Percentiles rank a stretch among this genome's conserved stretches.
These are phyloP conservation scores for Nasua narica DNA, from an alignment of 2,797 vertebrate species.

Conservation along the genomic window DNA sequence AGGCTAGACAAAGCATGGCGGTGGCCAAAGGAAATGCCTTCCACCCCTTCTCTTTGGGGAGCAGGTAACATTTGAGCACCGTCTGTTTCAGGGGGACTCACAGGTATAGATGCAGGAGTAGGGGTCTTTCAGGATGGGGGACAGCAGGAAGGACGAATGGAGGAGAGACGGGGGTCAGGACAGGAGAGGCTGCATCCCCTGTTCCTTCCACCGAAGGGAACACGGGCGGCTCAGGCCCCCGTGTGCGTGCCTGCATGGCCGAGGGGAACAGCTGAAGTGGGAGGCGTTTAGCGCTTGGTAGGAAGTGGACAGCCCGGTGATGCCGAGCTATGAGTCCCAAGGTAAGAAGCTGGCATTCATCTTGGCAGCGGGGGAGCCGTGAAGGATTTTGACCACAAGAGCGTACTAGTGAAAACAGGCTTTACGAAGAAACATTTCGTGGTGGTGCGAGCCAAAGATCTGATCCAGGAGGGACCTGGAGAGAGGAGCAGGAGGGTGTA, in stretches of 20 bases:
- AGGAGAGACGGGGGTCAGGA: fast-evolving
- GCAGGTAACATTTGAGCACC: too few species aligned
- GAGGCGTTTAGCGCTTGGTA: fast-evolving
- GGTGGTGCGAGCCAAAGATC: not conserved
- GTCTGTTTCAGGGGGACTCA: fast-evolving
- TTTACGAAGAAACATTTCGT: not conserved
- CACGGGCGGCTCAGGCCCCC: fast-evolving
- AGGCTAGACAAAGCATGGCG: fast-evolving
- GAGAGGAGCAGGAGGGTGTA: not conserved
- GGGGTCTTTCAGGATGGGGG: fast-evolving
- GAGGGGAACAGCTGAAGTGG: not conserved
- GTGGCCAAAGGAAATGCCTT: fast-evolving
- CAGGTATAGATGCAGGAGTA: not conserved
- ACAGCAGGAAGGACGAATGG: fast-evolving
- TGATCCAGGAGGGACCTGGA: not conserved
- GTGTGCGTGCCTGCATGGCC: fast-evolving
- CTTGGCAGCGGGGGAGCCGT: not conserved
- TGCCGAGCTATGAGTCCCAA: not conserved
- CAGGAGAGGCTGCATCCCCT: fast-evolving
- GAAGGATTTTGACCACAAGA: not conserved
- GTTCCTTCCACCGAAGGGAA: fast-evolving
- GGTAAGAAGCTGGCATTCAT: fast-evolving
- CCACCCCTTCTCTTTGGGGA: not conserved
- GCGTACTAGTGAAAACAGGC: fast-evolving
- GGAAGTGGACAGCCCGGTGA: fast-evolving